Base-by-base conservation (phyloP, 64 coral and sea anemone species). In the Pocillopora damicornis region DNA sequence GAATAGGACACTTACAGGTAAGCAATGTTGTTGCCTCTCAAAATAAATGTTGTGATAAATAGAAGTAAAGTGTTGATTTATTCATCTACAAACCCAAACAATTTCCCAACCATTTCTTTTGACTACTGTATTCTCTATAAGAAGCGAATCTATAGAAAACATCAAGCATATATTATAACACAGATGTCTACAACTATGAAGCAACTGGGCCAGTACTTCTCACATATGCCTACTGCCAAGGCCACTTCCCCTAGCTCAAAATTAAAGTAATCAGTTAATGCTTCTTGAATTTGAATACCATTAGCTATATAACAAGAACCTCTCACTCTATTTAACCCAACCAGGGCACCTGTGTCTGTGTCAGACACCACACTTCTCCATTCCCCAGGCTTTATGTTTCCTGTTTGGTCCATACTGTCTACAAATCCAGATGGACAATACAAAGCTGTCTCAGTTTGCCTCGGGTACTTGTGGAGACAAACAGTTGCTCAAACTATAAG, bases 361-460 rank as follows among this genome's bases (percentile, higher is more conserved):
- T 78, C 26, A 69, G 87, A 88, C 30, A 88, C 75, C 76, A 88
- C 37, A 78, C 89, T 81, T 91, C 89, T 91, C 89, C 89, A 91
- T 75, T 91, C 60, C 76, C 89, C 89, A 91, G 80, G 89, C 71
- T 84, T 91, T 61, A 89, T 77, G 73, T 85, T 91, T 76, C 79
- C 89, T 76, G 89, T 90, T 35, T 61, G 60, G 68, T 79, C 76
- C 35, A 76, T 59, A 67, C 87, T 88, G 80, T 89, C 66, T 15
- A 81, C 63, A 73, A 89, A 81, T 37, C 87, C 75, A 89, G 59
- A 66, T 73, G 88, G 88, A 56, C 88, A 89, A 81, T 89, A 89
- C 25, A 23, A 42, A 11, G 88, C 59, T 68, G 76, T 80, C 23
- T 81, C 61, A 56, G 77, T 89, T 81, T 89, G 88, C 37, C 65